These are phyloP conservation scores for Cryptophagus acutangulus DNA, from an alignment of 2,888 invertebrate species.

Conservation along the genomic window DNA sequence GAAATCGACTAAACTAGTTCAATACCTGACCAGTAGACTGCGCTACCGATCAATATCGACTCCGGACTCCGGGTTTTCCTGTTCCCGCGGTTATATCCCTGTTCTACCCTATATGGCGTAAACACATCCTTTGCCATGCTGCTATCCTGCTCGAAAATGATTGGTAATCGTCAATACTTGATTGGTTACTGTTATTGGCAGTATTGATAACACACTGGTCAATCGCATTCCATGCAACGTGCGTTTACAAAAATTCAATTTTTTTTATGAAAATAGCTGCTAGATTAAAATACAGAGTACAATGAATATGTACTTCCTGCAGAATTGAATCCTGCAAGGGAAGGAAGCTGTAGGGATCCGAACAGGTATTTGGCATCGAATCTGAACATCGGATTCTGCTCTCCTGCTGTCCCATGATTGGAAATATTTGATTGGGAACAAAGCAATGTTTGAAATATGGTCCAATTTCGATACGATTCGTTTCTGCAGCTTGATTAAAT, in stretches of 20 bases:
- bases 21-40: conserved; percentile 1
- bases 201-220: conserved; percentile 11
- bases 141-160: conserved; percentile 33
- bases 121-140: no score
- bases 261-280: no score
- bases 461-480: no score
- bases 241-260: conserved; percentile 2
- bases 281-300: no score
- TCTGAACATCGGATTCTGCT: background rate
- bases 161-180: conserved; percentile 37
- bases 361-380: background rate
- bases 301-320: no score
- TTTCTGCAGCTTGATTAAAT: no score
- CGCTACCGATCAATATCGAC: conserved; percentile 2
- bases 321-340: no score
- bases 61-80: background rate
- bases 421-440: conserved; percentile 1
- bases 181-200: conserved; percentile 21
- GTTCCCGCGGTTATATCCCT: background rate
- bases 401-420: background rate
- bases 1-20: background rate
- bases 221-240: background rate
- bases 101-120: no score
- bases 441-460: no score
- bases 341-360: no score